A percentile compares a stretch with the other conserved stretches of the same genome.
These are phyloP conservation scores for Drosophila borborema DNA, from an alignment of 2,888 invertebrate species.

Conservation along the genomic window DNA sequence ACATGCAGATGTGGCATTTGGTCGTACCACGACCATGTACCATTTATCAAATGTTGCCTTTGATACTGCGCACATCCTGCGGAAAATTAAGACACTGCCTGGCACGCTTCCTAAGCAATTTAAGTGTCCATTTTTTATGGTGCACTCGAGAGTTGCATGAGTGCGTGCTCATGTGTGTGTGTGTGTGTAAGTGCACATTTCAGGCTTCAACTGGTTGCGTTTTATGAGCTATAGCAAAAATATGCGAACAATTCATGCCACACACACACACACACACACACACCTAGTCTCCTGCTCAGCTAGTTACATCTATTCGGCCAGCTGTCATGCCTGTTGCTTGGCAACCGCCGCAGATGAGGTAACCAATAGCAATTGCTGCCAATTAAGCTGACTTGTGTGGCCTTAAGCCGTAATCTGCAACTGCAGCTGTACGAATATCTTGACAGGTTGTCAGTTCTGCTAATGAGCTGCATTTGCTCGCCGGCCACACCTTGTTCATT, in stretches of 20 bases:
- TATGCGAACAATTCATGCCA: constrained; percentile 23
- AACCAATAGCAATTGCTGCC: constrained; percentile 21
- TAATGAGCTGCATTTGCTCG: constrained; percentile 37
- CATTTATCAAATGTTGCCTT: constrained; percentile 77
- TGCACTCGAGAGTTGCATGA: constrained; percentile 31
- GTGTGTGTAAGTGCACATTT: constrained; percentile 4
- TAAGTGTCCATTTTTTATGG: constrained; percentile 65
- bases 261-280: background rate
- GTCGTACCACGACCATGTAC: constrained; percentile 42
- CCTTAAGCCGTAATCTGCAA: constrained; percentile 22
- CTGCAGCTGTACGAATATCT: constrained; percentile 15
- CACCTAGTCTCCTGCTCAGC: background rate
- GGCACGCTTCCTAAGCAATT: constrained; percentile 76
- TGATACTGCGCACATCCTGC: constrained; percentile 78
- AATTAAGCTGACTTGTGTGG: constrained; percentile 49
- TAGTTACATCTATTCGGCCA: constrained; percentile 3
- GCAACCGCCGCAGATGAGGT: constrained; percentile 20
- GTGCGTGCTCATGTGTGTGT: constrained; percentile 1
- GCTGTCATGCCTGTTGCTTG: constrained; percentile 23
- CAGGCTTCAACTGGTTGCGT: constrained; percentile 23
- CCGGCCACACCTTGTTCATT: constrained; percentile 36
- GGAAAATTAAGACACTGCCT: constrained; percentile 77
- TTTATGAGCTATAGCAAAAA: constrained; percentile 35
- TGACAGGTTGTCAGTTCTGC: background rate
- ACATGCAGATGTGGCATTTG: constrained; percentile 20